A percentile compares a stretch with the other conserved stretches of the same genome.
phyloP scores from a whole-genome alignment of 1,140 invertebrate genomes.

The Brachionus sp. region DNA sequence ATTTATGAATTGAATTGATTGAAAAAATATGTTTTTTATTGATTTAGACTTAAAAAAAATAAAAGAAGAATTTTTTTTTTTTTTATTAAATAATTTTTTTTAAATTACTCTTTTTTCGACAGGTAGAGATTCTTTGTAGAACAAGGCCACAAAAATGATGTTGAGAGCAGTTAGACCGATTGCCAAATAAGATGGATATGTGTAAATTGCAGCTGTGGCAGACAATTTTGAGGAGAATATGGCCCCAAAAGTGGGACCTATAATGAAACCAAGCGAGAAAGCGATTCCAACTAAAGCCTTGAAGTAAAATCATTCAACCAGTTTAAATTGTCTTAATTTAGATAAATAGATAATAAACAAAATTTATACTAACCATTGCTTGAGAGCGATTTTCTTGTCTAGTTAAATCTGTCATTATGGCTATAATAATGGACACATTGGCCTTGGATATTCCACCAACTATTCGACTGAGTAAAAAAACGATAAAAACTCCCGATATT shows the following conservation, averaged over 20 bases:
- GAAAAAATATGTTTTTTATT: slow-evolving; percentile 67
- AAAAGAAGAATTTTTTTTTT: background rate
- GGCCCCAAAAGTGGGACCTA: slow-evolving; percentile 90
- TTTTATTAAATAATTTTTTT: background rate
- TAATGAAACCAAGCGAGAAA: slow-evolving; percentile 92
- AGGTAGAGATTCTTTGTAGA: slow-evolving; percentile 79
- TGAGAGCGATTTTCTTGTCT: slow-evolving; percentile 73
- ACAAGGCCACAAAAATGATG: slow-evolving; percentile 72
- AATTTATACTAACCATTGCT: slow-evolving; percentile 74
- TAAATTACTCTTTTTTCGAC: slow-evolving; percentile 63
- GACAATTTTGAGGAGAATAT: slow-evolving; percentile 55
- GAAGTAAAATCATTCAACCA: slow-evolving; percentile 53
- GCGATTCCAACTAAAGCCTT: slow-evolving; percentile 91
- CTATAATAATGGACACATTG: slow-evolving; percentile 89
- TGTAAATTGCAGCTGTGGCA: slow-evolving; percentile 68
- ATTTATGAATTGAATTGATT: slow-evolving; percentile 72
- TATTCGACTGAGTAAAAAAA: slow-evolving; percentile 87
- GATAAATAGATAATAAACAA: slow-evolving; percentile 48
- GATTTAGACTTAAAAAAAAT: slow-evolving; percentile 64
- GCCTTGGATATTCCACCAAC: slow-evolving; percentile 92
- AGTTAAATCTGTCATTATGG: slow-evolving; percentile 88
- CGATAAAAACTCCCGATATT: slow-evolving; percentile 75
- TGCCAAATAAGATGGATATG: slow-evolving; percentile 79
- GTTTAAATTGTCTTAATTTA: background rate
- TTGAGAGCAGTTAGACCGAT: slow-evolving; percentile 73